phyloP scores from a whole-genome alignment of 2,888 invertebrate genomes.

The Plebejus argus region DNA sequence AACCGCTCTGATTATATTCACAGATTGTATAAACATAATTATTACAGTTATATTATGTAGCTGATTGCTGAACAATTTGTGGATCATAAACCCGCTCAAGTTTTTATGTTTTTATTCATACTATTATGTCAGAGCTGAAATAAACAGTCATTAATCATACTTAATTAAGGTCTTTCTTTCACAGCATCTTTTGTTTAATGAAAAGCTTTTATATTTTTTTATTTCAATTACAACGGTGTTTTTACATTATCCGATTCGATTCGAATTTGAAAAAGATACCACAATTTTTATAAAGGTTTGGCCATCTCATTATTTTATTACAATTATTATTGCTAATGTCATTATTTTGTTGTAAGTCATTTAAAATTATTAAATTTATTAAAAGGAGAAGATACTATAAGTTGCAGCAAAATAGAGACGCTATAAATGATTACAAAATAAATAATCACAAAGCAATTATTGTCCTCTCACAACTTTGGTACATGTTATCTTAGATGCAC shows the following conservation, averaged over 20 bases:
- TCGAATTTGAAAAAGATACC: background rate
- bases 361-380: background rate
- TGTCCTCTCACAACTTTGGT: slow-evolving; percentile 72
- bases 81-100: background rate
- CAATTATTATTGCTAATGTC: background rate
- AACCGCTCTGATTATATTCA: slow-evolving; percentile 12
- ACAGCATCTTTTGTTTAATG: background rate
- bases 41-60: background rate
- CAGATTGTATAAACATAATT: background rate
- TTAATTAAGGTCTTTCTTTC: background rate
- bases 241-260: background rate
- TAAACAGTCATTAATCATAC: background rate
- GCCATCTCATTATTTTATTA: background rate
- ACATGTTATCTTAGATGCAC: slow-evolving; percentile 41
- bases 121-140: background rate
- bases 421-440: slow-evolving; percentile 4
- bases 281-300: background rate
- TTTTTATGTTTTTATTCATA: background rate
- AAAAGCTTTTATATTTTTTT: background rate
- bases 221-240: background rate
- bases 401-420: background rate
- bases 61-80: background rate
- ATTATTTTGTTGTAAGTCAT: background rate
- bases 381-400: background rate
- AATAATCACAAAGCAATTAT: slow-evolving; percentile 51